Evolutionary conservation across 2,797 vertebrate genomes (phyloP), one percentile per base, ranked within the genome.

Genomic region (Acanthurus lineatus): DNA sequence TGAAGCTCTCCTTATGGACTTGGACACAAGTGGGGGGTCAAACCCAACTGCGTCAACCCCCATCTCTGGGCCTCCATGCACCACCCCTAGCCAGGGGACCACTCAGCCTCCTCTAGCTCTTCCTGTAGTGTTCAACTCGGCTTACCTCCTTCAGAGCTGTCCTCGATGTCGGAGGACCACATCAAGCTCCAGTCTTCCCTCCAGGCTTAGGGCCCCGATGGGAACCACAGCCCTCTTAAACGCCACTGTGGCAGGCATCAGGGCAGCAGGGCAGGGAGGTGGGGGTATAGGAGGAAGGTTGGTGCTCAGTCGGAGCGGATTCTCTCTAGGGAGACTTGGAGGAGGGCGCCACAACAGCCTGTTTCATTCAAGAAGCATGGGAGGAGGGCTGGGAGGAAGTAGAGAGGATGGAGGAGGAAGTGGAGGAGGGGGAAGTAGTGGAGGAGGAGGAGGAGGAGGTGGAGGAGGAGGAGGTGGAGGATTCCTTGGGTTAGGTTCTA

Each of bases 251-350:
- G 94, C 94, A 25, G 95, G 95, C 5, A 95, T 96, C 87, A 91
- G 95, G 81, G 92, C 91, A 7, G 89, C 86, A 0, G 91, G 78
- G 69, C 88, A 81, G 72, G 88, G 64, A 77, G 86, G 53, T 0
- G 87, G 94, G 16, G 92, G 89, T 1, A 90, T 93, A 0, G 95
- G 94, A 8, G 93, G 96, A 51, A 94, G 96, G 84, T 87, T 97
- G 87, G 96, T 97, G 54, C 96, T 97, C 76, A 97, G 97, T 89
- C 95, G 97, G 60, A 97, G 97, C 20, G 96, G 97, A 76, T 97
- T 97, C 80, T 97, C 97, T 0, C 89, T 97, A 2, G 96, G 96
- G 0, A 93, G 96, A 16, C 93, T 96, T 0, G 94, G 87, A 58
- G 92, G 87, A 48, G 91, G 90, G 16, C 94, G 95, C 20, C 94